These are phyloP conservation scores for Cynoglossus semilaevis DNA, from an alignment of 2,113 vertebrate species.

Conservation along the genomic window DNA sequence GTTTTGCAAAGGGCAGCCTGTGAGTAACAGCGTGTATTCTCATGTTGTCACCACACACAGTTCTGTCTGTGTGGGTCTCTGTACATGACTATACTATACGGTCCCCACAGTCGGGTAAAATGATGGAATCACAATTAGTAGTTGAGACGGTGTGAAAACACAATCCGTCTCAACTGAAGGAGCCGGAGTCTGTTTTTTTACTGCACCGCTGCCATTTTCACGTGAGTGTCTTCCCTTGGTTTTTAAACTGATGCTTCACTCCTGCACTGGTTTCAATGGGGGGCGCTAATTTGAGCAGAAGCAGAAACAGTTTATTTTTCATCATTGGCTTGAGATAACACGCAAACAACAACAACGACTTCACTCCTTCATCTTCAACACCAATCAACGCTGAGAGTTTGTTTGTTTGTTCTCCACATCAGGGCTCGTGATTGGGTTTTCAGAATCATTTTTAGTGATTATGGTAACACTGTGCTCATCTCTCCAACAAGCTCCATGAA, in stretches of 20 bases:
- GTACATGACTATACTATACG: background rate
- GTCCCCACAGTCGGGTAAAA: conserved; percentile 27
- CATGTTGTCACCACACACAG: too few relatives aligned
- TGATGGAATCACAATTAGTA: conserved; percentile 34
- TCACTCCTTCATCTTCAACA: background rate
- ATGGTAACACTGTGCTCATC: background rate
- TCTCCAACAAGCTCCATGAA: background rate
- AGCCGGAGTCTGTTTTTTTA: conserved; percentile 17
- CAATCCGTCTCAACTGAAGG: conserved; percentile 60
- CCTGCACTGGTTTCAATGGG: conserved; percentile 10
- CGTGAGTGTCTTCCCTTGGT: conserved; percentile 23
- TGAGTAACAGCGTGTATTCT: too few relatives aligned
- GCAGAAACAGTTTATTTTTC: conserved; percentile 28
- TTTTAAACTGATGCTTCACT: conserved; percentile 38
- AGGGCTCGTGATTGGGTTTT: background rate
- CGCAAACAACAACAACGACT: conserved; percentile 6
- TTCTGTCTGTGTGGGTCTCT: background rate
- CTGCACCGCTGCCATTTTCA: conserved; percentile 37
- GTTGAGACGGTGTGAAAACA: conserved; percentile 24
- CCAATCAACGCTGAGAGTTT: background rate
- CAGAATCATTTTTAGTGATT: background rate
- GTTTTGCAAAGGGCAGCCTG: too few relatives aligned
- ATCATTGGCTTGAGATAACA: conserved; percentile 12
- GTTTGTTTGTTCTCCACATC: background rate
- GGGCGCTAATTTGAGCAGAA: conserved; percentile 13